Conservation (phyloP, 2,797 vertebrate species). For the Cossypha dichroa region DNA sequence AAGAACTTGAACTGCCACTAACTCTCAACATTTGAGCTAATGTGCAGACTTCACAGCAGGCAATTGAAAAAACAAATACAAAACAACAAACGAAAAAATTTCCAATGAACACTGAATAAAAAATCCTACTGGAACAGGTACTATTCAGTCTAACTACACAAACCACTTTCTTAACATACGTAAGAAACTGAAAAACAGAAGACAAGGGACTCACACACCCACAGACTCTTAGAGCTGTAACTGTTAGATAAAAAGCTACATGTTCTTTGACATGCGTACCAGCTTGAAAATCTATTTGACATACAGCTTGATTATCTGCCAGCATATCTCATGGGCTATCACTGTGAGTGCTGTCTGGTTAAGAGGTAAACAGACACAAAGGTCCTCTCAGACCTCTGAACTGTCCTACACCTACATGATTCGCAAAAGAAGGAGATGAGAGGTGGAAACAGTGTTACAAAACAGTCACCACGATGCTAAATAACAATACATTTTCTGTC, state of each 20-base stretch:
- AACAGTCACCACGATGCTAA: not conserved
- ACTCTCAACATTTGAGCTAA: not conserved
- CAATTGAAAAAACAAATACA: not conserved
- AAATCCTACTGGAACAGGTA: not conserved
- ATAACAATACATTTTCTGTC: not conserved
- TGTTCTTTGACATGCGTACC: not conserved
- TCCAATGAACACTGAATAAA: not conserved
- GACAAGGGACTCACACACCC: not conserved
- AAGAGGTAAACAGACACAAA: not conserved
- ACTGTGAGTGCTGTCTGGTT: not conserved
- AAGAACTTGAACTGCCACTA: not conserved
- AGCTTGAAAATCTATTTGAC: not conserved
- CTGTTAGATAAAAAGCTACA: not conserved
- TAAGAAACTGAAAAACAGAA: not conserved
- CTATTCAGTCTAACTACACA: not conserved
- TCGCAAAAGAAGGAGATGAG: accelerated
- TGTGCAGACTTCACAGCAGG: not conserved
- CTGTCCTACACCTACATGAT: not conserved
- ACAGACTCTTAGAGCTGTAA: not conserved
- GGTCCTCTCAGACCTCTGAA: not conserved
- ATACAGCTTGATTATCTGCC: not conserved
- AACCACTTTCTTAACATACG: not conserved
- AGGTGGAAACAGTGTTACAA: not conserved
- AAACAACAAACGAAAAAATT: not conserved
- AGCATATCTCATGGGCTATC: not conserved